Evolutionary conservation across 2,113 vertebrate species (phyloP).

Genomic region (Gopherus flavomarginatus): DNA sequence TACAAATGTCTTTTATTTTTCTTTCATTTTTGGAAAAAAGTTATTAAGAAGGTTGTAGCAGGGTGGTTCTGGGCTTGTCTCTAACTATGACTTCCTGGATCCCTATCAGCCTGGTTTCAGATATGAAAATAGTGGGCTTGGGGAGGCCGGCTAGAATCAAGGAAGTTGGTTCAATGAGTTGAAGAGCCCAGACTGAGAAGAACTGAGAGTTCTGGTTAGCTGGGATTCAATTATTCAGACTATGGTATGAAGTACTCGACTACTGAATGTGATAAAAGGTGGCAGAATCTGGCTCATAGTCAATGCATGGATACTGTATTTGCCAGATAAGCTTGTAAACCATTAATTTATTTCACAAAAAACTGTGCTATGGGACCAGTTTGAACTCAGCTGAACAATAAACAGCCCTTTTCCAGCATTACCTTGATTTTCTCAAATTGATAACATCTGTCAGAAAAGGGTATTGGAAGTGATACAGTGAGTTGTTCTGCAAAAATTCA

Average conservation of each 20-base stretch:
- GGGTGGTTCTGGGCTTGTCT: background rate
- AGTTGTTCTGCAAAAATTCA: background rate
- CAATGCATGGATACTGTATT: background rate
- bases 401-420: constrained; percentile 27
- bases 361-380: background rate
- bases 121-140: background rate
- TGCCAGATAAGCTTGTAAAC: background rate
- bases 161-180: background rate
- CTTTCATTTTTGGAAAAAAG: background rate
- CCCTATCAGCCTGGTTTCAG: background rate
- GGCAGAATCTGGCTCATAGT: background rate
- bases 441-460: constrained; percentile 39
- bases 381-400: constrained; percentile 8
- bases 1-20: background rate
- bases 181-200: background rate
- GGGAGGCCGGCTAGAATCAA: background rate
- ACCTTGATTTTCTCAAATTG: constrained; percentile 58
- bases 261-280: background rate
- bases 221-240: background rate
- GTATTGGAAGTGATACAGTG: constrained; percentile 28
- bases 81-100: background rate
- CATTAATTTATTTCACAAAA: background rate
- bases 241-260: background rate
- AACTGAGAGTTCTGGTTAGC: background rate
- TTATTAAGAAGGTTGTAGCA: background rate